Conservation (phyloP, 2,888 invertebrate genomes). For the Axea sp. region DNA sequence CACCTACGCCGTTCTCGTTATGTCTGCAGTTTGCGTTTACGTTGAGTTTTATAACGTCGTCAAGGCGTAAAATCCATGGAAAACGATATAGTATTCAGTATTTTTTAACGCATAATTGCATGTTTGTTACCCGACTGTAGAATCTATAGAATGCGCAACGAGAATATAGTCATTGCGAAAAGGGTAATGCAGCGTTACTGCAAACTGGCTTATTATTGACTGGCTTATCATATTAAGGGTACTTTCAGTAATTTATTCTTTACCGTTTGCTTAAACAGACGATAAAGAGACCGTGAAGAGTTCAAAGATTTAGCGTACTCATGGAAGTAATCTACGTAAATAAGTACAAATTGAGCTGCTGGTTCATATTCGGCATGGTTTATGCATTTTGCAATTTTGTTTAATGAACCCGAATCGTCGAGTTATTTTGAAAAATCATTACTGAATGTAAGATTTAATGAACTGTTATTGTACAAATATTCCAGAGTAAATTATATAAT, state of each 20-base stretch:
- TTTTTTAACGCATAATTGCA: constrained; percentile 5
- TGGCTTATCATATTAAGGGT: constrained; percentile 8
- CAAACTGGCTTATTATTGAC: constrained; percentile 11
- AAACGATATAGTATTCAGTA: not conserved
- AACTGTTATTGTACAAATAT: no score
- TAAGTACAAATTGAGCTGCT: no score
- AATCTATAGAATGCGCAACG: not conserved
- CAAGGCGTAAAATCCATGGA: constrained; percentile 5
- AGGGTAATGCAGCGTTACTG: not conserved
- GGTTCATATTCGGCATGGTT: no score
- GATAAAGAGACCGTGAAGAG: not conserved
- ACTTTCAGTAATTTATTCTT: constrained; percentile 3
- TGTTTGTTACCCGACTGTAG: not conserved
- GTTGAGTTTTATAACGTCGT: not conserved
- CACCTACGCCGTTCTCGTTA: not conserved
- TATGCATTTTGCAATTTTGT: no score
- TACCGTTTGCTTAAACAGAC: not conserved
- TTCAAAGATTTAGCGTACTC: no score
- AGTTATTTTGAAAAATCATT: no score
- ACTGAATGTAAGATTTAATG: no score
- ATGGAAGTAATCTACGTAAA: no score
- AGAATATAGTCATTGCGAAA: constrained; percentile 5
- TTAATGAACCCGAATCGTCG: no score
- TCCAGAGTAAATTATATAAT: no score
- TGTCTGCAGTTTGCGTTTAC: not conserved